Percentiles rank a stretch among this genome's conserved stretches.
phyloP scores from a whole-genome alignment of 2,888 invertebrate species.

The Cerceris rybyensis region DNA sequence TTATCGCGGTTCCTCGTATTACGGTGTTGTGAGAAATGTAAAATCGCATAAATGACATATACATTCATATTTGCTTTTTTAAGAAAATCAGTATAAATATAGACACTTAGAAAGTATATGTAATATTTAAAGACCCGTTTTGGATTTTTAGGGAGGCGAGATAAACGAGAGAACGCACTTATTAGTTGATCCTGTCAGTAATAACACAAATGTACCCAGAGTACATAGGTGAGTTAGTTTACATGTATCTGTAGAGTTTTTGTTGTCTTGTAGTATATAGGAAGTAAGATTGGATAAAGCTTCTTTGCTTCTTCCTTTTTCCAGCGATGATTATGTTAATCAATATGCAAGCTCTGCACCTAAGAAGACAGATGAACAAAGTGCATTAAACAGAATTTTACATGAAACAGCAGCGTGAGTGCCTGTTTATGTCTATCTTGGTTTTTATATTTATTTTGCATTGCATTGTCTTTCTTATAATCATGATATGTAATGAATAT shows the following conservation, averaged over 20 bases:
- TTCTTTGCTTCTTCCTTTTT: conserved; percentile 47
- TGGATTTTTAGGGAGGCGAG: conserved; percentile 83
- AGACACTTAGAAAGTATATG: background rate
- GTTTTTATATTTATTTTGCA: conserved; percentile 28
- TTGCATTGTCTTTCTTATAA: conserved; percentile 28
- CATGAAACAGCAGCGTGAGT: conserved; percentile 95
- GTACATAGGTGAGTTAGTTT: conserved; percentile 84
- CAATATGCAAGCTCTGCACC: conserved; percentile 86
- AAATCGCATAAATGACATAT: background rate
- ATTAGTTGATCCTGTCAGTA: conserved; percentile 89
- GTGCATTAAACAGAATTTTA: conserved; percentile 93
- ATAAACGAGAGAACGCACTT: conserved; percentile 91
- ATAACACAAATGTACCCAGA: conserved; percentile 88
- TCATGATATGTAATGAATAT: background rate
- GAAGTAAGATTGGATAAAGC: conserved; percentile 10
- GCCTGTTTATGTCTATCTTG: conserved; percentile 49
- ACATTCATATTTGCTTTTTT: background rate
- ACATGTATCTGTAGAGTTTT: background rate
- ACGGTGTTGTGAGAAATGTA: conserved; percentile 15
- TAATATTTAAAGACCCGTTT: background rate
- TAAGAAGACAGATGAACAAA: conserved; percentile 94
- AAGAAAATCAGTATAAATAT: background rate
- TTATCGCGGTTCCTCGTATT: conserved; percentile 26
- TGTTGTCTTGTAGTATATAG: background rate
- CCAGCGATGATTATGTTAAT: conserved; percentile 86